phyloP scores from a whole-genome alignment of 2,113 vertebrate species.

The Uria lomvia region DNA sequence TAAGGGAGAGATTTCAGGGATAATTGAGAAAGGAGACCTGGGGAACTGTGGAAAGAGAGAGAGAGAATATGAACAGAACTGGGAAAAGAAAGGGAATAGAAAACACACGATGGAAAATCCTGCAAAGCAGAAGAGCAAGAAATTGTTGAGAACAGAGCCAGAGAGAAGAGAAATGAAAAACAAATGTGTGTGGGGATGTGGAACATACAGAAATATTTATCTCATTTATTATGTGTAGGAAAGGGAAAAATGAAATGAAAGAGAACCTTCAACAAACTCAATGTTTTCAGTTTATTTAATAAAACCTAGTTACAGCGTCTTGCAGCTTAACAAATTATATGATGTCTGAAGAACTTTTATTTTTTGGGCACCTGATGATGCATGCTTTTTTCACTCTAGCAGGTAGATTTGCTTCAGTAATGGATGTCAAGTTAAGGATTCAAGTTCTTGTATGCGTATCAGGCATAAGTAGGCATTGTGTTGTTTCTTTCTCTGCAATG shows the following conservation, averaged over 20 bases:
- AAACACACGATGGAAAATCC: not conserved
- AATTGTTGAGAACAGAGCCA: not conserved
- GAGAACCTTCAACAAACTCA: not conserved
- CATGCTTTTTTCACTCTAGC: not conserved
- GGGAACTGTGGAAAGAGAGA: not conserved
- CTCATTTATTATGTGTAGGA: not conserved
- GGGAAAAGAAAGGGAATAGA: not conserved
- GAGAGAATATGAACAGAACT: not conserved
- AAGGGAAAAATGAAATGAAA: not conserved
- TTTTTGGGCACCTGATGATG: not conserved
- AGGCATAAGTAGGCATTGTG: not conserved
- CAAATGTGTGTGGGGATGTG: too few species aligned
- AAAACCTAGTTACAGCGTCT: not conserved
- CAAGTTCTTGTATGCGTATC: not conserved
- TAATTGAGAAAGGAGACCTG: not conserved
- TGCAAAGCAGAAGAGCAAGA: not conserved
- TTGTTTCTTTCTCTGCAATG: not conserved
- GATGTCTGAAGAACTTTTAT: not conserved
- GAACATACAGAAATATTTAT: not conserved
- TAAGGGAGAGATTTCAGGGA: not conserved
- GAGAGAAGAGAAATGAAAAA: not conserved
- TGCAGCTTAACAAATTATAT: not conserved
- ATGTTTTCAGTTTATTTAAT: not conserved
- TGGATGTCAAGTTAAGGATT: not conserved
- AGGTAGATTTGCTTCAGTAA: not conserved